Evolutionary conservation across 2,888 invertebrate species (phyloP), one percentile per base, ranked within the genome.

Genomic region (Brenthis ino): DNA sequence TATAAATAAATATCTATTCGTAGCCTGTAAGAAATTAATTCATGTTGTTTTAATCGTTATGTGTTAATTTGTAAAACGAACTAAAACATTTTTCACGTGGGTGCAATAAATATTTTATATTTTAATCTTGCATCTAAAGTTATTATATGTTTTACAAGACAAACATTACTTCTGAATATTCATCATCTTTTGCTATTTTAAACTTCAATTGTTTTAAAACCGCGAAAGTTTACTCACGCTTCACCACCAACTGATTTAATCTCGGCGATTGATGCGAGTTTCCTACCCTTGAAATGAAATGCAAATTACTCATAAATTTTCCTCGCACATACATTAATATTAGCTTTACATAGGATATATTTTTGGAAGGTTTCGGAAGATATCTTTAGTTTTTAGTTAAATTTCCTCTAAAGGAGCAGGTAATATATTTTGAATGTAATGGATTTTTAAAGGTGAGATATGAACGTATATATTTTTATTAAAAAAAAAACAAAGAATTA

Each of bases 271-370:
- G 67, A 72, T 70, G 72, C 58, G 72, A 67, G 54, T 63, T 71
- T 66, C 58, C 64, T 67, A 58, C 37, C 50, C 24, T 57, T 61
- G 67, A 66, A 57, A 67, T 64, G 70, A 73, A 67, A 69, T 72
- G 67, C 69, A 71, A 76, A 72, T 73, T 68, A 64, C 64, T 73
- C 67, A 60, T 69, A 70, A 76, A 73, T 65, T 72, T 67, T 37
- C 51, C 63, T 50, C 66, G 64, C 60, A 64, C 63, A 57, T 63
- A 63, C 37, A 63, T 63, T 54, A 53, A 53, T 53, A 63, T 63
- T 33, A 43, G 24, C 54, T 63, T 11, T 63, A 53, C 8, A 51
- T 54, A 20, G 12, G 33, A 20, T 63, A 13, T 33, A 53, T 37
- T 53, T 37, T 3, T 11, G 6, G 20, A 51, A 37, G 13, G 14